phyloP scores from a whole-genome alignment of 2,113 vertebrate species.

The Oreocharis arfaki region DNA sequence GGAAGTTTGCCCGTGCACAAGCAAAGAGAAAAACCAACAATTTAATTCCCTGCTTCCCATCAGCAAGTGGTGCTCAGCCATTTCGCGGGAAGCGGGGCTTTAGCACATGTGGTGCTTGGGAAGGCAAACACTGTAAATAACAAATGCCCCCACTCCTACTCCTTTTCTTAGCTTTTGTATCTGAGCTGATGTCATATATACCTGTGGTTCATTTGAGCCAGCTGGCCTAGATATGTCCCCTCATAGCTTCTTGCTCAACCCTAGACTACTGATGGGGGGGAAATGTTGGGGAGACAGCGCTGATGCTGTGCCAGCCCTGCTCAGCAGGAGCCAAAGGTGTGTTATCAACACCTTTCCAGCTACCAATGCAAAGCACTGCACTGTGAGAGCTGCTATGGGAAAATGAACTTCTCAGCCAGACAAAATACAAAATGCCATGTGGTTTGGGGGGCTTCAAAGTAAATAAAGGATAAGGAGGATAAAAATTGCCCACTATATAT shows the following conservation, averaged over 20 bases:
- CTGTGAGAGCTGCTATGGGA: background rate
- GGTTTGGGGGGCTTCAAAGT: background rate
- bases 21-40: background rate
- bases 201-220: background rate
- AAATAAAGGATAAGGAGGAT: background rate
- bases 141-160: background rate
- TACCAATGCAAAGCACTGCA: background rate
- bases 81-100: background rate
- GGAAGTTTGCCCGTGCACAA: fast-evolving
- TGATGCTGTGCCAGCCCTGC: background rate
- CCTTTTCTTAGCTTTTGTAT: background rate
- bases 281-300: background rate
- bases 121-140: background rate
- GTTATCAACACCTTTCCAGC: background rate
- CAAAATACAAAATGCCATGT: background rate
- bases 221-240: background rate
- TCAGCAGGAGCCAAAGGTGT: background rate
- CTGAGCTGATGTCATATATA: background rate
- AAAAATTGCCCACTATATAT: background rate
- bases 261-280: background rate
- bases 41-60: background rate
- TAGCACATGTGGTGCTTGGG: background rate
- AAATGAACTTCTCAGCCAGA: background rate
- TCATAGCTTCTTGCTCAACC: background rate
- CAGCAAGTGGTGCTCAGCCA: background rate